Percentiles rank a stretch among this genome's conserved stretches.
Conservation (phyloP, 2,888 invertebrate genomes). For the Pterobdella sp. region DNA sequence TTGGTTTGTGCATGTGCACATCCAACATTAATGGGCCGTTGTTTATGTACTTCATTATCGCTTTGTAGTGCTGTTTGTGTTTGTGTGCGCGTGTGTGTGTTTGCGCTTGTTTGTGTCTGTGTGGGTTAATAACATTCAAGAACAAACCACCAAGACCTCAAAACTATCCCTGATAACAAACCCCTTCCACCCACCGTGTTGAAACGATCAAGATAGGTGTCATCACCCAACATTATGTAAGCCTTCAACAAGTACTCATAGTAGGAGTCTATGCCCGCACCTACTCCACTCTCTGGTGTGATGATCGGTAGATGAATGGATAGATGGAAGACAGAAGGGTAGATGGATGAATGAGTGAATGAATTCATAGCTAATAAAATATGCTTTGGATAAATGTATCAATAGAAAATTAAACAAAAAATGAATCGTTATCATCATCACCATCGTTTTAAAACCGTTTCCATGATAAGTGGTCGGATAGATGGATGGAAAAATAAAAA, state of each 20-base stretch:
- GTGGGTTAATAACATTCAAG: too few relatives aligned
- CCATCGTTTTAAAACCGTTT: neutral
- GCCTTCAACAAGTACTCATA: constrained; percentile 97
- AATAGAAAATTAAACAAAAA: neutral
- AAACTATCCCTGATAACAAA: too few relatives aligned
- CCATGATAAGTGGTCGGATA: neutral
- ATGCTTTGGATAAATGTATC: neutral
- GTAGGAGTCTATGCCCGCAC: constrained; percentile 98
- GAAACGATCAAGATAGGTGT: constrained; percentile 83
- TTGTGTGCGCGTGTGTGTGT: neutral
- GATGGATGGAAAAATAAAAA: neutral
- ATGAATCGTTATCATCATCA: neutral
- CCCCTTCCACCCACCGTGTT: constrained; percentile 59
- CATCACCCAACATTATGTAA: constrained; percentile 82
- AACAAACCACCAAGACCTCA: too few relatives aligned
- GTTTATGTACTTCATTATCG: constrained; percentile 92
- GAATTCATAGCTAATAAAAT: neutral
- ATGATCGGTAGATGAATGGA: neutral
- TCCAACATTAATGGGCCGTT: constrained; percentile 89
- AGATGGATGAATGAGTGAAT: neutral
- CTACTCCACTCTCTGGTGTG: constrained; percentile 90
- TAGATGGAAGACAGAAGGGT: neutral
- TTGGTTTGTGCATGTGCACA: constrained; percentile 88
- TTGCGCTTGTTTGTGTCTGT: neutral
- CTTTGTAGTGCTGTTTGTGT: constrained; percentile 68